Evolutionary conservation across 2,797 vertebrate genomes (phyloP), one percentile per base, ranked within the genome.

Genomic region (Gila robusta): DNA sequence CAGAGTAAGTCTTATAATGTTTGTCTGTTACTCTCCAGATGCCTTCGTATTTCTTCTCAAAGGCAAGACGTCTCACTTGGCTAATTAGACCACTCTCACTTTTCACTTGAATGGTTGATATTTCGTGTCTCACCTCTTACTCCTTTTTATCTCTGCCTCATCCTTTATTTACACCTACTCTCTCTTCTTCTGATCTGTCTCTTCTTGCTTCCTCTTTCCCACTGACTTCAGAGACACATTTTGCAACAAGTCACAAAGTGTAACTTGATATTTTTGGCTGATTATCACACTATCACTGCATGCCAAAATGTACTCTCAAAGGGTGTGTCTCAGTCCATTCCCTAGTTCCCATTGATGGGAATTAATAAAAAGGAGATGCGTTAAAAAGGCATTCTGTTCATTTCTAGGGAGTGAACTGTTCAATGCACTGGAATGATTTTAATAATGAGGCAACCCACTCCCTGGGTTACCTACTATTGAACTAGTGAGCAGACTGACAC

Each of bases 21-120:
- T 80, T 88, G 81, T 90, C 54, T 89, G 78, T 91, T 87, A 82
- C 93, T 95, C 95, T 94, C 93, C 95, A 96, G 96, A 96, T 94
- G 92, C 94, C 93, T 94, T 95, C 93, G 95, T 96, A 94, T 94
- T 96, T 95, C 93, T 96, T 95, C 94, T 95, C 93, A 89, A 95
- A 96, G 95, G 94, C 95, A 96, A 95, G 93, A 95, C 82, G 92
- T 93, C 91, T 88, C 94, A 95, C 92, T 93, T 85, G 72, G 74
- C 74, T 88, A 79, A 71, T 83, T 87, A 56, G 49, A 41, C 85
- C 81, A 74, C 92, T 86, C 81, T 77, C 72, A 82, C 83, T 85
- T 83, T 67, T 73, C 69, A 83, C 70, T 64, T 73, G 69, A 83
- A 21, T 73, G 52, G 52, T 64, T 85, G 47, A 71, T 71, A 71